phyloP scores from a whole-genome alignment of 2,113 vertebrate genomes.

The Antigone vipio region DNA sequence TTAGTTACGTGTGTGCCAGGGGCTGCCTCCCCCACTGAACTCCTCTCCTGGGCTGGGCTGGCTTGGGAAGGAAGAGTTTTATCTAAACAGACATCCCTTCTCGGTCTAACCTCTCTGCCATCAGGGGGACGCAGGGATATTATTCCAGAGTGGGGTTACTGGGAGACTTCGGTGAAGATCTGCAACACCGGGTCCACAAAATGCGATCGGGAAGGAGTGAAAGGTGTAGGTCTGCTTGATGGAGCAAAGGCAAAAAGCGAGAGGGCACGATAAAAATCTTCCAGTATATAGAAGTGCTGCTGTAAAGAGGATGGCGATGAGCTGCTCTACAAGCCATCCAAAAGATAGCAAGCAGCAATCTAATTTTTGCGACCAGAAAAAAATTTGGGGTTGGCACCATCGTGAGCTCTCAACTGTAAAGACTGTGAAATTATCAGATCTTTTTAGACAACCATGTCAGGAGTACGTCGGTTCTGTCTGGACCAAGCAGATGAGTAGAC shows the following conservation, averaged over 20 bases:
- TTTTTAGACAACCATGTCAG: background rate
- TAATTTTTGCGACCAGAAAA: background rate
- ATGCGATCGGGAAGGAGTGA: background rate
- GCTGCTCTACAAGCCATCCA: background rate
- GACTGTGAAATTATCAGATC: background rate
- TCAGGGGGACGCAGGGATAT: background rate
- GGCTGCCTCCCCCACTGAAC: background rate
- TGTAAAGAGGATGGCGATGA: background rate
- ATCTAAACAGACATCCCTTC: background rate
- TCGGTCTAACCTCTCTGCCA: background rate
- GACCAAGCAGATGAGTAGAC: background rate
- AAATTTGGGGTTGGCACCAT: background rate
- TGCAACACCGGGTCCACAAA: background rate
- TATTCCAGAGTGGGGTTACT: background rate
- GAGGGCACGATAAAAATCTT: background rate
- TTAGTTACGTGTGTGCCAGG: accelerated
- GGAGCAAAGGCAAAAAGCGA: background rate
- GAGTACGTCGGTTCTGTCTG: background rate
- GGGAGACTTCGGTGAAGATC: background rate
- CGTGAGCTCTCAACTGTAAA: background rate
- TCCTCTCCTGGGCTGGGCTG: background rate
- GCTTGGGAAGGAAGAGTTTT: background rate
- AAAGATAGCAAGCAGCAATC: background rate
- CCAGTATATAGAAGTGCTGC: accelerated
- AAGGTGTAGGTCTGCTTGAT: background rate